These are phyloP conservation scores for Nowickia ferox DNA, from an alignment of 2,888 invertebrate genomes.

Conservation along the genomic window DNA sequence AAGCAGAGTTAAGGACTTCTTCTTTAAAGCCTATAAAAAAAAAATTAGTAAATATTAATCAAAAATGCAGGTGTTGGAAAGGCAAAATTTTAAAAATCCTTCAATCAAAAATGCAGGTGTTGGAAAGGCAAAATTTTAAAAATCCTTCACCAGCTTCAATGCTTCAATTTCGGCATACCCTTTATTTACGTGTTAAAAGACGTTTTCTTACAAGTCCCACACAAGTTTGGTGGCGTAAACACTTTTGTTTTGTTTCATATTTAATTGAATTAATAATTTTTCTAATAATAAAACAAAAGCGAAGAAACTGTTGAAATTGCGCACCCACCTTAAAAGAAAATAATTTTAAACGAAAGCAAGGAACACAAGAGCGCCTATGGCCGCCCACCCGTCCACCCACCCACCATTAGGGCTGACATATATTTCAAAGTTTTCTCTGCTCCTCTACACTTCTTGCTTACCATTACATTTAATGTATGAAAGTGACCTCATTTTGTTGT, in stretches of 20 bases:
- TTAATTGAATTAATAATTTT: constrained; percentile 40
- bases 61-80: too few relatives aligned
- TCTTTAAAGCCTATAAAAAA: too few relatives aligned
- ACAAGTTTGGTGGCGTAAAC: neutral
- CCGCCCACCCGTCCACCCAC: neutral
- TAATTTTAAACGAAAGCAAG: neutral
- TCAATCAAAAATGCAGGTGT: too few relatives aligned
- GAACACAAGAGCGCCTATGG: neutral
- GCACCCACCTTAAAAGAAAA: constrained; percentile 34
- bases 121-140: too few relatives aligned
- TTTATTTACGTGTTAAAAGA: too few relatives aligned
- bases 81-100: too few relatives aligned
- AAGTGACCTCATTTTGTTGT: constrained; percentile 63
- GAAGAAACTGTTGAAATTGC: constrained; percentile 24
- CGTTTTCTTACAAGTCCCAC: neutral
- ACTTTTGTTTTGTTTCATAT: constrained; percentile 1
- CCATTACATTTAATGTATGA: constrained; percentile 45
- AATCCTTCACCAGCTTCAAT: too few relatives aligned
- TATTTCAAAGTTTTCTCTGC: neutral
- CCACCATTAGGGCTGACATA: neutral
- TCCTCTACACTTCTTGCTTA: neutral
- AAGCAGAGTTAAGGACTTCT: too few relatives aligned
- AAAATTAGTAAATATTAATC: too few relatives aligned
- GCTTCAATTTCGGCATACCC: too few relatives aligned
- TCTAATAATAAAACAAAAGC: neutral